phyloP scores from a whole-genome alignment of 2,113 vertebrate genomes.

The Elachura formosa region DNA sequence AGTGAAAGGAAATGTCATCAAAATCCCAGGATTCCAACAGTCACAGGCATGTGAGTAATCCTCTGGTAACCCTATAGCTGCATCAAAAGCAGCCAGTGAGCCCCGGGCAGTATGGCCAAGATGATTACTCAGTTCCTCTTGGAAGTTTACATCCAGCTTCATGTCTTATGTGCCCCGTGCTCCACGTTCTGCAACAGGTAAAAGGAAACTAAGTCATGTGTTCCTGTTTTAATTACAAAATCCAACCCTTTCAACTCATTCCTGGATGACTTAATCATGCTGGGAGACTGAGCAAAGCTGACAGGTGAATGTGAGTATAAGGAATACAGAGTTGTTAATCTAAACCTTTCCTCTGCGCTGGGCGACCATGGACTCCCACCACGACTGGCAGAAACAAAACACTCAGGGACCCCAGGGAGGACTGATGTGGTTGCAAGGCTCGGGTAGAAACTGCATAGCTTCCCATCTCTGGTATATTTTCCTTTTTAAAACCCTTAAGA shows the following conservation, averaged over 20 bases:
- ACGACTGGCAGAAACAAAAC: accelerated
- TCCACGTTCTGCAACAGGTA: not conserved
- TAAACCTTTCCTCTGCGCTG: not conserved
- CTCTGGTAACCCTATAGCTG: not conserved
- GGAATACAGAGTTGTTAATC: not conserved
- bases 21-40: not conserved
- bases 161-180: accelerated
- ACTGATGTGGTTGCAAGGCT: not conserved
- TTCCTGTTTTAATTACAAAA: not conserved
- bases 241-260: not conserved
- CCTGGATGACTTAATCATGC: not conserved
- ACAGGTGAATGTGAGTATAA: not conserved
- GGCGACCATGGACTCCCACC: not conserved
- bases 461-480: not conserved
- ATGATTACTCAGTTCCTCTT: not conserved
- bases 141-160: not conserved
- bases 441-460: not conserved
- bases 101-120: not conserved
- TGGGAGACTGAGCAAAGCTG: not conserved
- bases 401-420: not conserved
- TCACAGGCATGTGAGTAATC: not conserved
- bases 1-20: constrained; percentile 55
- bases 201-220: not conserved
- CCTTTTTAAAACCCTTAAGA: not conserved
- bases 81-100: not conserved